phyloP scores from a whole-genome alignment of 1,140 invertebrate genomes.

The Papilio glaucus region DNA sequence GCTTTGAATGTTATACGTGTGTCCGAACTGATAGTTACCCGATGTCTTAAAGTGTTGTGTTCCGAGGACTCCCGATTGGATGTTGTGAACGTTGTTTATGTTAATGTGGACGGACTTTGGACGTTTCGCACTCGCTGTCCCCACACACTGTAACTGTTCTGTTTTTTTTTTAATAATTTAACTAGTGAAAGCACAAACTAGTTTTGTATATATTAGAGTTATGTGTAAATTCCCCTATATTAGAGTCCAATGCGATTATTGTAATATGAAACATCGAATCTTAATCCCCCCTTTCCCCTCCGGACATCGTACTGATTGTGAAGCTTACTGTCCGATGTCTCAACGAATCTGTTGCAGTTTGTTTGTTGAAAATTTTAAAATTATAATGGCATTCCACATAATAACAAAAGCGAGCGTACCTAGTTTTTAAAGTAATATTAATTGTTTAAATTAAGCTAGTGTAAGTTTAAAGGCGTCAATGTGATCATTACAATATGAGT shows the following conservation, averaged over 20 bases:
- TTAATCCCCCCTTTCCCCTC: constrained; percentile 51
- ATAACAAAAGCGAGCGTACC: constrained; percentile 67
- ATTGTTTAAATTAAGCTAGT: constrained; percentile 63
- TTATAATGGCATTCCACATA: constrained; percentile 78
- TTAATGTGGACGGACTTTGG: constrained; percentile 36
- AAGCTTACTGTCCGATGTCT: constrained; percentile 57
- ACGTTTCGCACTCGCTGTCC: constrained; percentile 29
- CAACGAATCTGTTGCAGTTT: constrained; percentile 51
- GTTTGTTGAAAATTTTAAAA: constrained; percentile 74
- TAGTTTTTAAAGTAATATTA: constrained; percentile 65
- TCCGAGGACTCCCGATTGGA: constrained; percentile 48
- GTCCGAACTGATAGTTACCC: constrained; percentile 72
- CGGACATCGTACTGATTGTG: constrained; percentile 79
- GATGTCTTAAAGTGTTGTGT: constrained; percentile 57
- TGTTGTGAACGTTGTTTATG: constrained; percentile 52
- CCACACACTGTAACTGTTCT: constrained; percentile 43
- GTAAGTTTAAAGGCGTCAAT: constrained; percentile 77
- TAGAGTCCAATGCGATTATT: constrained; percentile 67
- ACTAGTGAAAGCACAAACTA: constrained; percentile 81
- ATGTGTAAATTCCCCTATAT: constrained; percentile 75
- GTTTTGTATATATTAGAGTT: constrained; percentile 80
- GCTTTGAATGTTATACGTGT: constrained; percentile 78
- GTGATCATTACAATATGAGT: constrained; percentile 77
- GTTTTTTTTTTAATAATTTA: constrained; percentile 61
- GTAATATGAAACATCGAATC: constrained; percentile 78